These are phyloP conservation scores for Physocephala rufipes DNA, from an alignment of 2,888 invertebrate genomes.

Conservation along the genomic window DNA sequence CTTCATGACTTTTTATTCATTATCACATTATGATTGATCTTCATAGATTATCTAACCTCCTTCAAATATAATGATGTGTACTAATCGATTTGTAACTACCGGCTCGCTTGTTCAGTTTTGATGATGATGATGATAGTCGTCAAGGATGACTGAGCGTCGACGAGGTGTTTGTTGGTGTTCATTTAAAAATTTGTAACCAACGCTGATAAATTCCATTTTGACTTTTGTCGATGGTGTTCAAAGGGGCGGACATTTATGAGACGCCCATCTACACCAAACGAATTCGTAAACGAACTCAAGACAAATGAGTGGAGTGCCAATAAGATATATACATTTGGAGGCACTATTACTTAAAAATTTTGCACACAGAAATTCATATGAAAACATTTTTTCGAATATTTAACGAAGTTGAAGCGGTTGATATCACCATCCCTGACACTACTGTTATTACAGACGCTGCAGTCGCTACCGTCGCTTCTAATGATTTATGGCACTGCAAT, in stretches of 20 bases:
- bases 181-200: neutral
- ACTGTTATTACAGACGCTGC: no score
- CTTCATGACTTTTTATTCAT: no score
- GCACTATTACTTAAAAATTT: neutral
- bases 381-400: no score
- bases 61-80: neutral
- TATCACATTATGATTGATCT: neutral
- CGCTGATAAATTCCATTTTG: conserved; percentile 25
- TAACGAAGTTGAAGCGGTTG: no score
- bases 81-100: no score
- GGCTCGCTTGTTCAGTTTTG: no score
- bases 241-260: conserved; percentile 20
- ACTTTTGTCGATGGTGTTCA: neutral
- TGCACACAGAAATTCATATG: neutral
- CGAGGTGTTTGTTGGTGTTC: no score
- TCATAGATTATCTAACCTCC: neutral
- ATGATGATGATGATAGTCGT: no score
- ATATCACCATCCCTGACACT: no score
- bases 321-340: neutral
- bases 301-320: conserved; percentile 3
- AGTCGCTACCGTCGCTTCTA: no score
- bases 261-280: conserved; percentile 7
- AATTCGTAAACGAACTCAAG: neutral
- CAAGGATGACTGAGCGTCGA: no score
- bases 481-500: no score